Base-by-base conservation (phyloP, 2,113 vertebrate genomes). In the Siniperca knerii region DNA sequence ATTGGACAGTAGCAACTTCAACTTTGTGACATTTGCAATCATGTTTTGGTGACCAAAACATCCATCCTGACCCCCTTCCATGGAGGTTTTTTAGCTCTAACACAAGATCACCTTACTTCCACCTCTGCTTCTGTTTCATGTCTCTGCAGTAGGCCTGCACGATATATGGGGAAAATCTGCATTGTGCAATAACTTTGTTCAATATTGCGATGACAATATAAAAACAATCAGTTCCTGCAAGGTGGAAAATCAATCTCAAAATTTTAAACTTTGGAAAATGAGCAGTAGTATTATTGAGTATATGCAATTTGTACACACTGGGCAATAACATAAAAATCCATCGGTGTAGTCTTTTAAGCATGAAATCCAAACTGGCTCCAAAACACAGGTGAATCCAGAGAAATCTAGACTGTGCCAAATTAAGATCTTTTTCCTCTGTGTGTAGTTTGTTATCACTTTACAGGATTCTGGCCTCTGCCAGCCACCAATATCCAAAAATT, bases 401-500 rank as follows among this genome's bases (percentile, higher is more conserved):
- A 29, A 54, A 50, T 54, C 15, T 7, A n/a, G 78, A n/a, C 35
- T 8, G 72, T 75, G 58, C 73, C 79, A 81, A 15, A 61, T 8
- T 71, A 8, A 67, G 35, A 77, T 87, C 75, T 66, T 71, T 84
- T 68, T 21, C 46, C 40, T 82, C 66, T 44, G 66, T 55, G 65
- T 76, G 70, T 60, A 42, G 54, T 44, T 37, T 81, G 65, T 87
- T 82, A 68, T 83, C 90, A 87, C 85, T 76, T 75, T 5, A 8
- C 67, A 77, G 37, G 69, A 66, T 48, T 83, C 64, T 0, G 1
- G 6, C 76, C n/a, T 66, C 62, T 25, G 20, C 16, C 4, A 18
- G 58, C 67, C 60, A 25, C 37, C 37, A 75, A 9, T 50, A 82
- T 52, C 18, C 29, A 58, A 72, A 73, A 66, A 42, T 35, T 13